Conservation (phyloP, 1,140 invertebrate genomes). For the Drosophila pruinosa region DNA sequence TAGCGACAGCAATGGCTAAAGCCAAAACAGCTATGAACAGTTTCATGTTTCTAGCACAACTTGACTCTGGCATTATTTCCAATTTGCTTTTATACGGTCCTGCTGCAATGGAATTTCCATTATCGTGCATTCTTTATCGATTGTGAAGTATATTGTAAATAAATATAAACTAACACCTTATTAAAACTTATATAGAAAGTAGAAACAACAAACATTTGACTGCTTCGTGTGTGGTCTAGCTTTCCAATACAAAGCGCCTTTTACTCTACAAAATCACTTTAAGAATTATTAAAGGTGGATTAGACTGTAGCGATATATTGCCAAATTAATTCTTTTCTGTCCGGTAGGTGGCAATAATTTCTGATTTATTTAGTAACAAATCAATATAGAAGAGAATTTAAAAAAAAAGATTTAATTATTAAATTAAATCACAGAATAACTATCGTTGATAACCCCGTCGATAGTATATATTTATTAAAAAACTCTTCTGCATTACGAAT, state of each 20-base stretch:
- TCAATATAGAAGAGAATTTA: no score
- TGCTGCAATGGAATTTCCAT: background rate
- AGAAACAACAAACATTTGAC: background rate
- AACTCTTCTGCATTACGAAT: no score
- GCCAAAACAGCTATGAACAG: slow-evolving; percentile 43
- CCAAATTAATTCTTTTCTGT: no score
- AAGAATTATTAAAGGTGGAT: no score
- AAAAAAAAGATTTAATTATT: no score
- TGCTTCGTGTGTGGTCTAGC: background rate
- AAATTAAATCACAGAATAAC: no score
- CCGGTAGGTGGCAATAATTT: no score
- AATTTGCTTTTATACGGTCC: slow-evolving; percentile 4
- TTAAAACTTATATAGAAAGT: background rate
- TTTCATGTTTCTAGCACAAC: slow-evolving; percentile 40
- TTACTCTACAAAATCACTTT: background rate
- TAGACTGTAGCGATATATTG: no score
- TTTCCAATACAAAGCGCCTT: no score
- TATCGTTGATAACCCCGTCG: no score
- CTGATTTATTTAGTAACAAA: no score
- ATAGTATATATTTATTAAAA: no score
- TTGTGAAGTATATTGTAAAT: background rate
- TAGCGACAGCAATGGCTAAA: slow-evolving; percentile 32
- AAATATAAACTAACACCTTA: slow-evolving; percentile 7
- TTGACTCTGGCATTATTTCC: background rate
- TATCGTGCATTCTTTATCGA: background rate